phyloP scores from a whole-genome alignment of 1,140 invertebrate species.

The Drosophila funebris region DNA sequence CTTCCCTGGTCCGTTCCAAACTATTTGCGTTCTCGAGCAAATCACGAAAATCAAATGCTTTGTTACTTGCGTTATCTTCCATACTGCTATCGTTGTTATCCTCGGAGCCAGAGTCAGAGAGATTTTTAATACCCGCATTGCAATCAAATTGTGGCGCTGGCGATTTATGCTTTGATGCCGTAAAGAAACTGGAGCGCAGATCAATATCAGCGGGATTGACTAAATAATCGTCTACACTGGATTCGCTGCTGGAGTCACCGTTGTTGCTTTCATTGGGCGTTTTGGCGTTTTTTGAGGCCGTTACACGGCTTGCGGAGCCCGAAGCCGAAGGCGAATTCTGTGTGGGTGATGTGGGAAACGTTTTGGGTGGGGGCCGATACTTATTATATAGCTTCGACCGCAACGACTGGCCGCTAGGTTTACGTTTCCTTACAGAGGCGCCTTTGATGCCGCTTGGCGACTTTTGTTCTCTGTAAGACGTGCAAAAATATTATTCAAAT shows the following conservation, averaged over 20 bases:
- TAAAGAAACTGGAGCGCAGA: slow-evolving; percentile 79
- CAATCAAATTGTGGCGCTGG: slow-evolving; percentile 78
- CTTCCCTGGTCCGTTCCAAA: slow-evolving; percentile 75
- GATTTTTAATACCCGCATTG: slow-evolving; percentile 68
- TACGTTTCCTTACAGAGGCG: slow-evolving; percentile 71
- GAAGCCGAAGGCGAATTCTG: slow-evolving; percentile 75
- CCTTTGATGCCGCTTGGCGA: slow-evolving; percentile 63
- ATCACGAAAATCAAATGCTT: slow-evolving; percentile 76
- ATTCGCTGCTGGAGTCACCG: slow-evolving; percentile 78
- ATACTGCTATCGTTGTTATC: slow-evolving; percentile 77
- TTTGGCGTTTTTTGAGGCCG: slow-evolving; percentile 80
- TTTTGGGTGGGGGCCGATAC: slow-evolving; percentile 79
- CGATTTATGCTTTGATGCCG: slow-evolving; percentile 53
- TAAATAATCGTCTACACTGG: slow-evolving; percentile 79
- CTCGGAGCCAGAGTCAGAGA: slow-evolving; percentile 71
- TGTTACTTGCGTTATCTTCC: slow-evolving; percentile 57
- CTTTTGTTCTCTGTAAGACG: slow-evolving; percentile 54
- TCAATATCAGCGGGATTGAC: slow-evolving; percentile 80
- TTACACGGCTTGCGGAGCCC: slow-evolving; percentile 48
- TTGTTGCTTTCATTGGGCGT: slow-evolving; percentile 81
- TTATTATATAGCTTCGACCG: slow-evolving; percentile 80
- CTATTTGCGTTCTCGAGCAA: slow-evolving; percentile 80
- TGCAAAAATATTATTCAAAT: too few species aligned
- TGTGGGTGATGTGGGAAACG: slow-evolving; percentile 61
- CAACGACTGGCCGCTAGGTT: slow-evolving; percentile 72